These are phyloP conservation scores for Podarcis raffonei DNA, from an alignment of 2,113 vertebrate genomes.

Conservation along the genomic window DNA sequence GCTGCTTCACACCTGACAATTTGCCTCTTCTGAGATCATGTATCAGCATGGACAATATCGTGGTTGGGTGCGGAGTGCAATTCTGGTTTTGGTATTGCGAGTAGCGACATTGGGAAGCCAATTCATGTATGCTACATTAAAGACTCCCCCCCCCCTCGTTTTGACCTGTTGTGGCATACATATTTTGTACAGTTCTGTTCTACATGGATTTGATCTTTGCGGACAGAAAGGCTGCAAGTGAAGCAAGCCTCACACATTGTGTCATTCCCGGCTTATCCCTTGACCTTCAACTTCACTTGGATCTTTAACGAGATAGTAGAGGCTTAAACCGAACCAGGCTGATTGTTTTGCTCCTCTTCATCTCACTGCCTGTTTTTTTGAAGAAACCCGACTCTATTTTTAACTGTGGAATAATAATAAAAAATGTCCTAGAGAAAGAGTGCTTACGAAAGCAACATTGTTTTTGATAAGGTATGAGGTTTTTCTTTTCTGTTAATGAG, in stretches of 20 bases:
- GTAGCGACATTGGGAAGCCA: too few species aligned
- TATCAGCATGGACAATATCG: too few species aligned
- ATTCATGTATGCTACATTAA: too few species aligned
- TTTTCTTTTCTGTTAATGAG: background rate
- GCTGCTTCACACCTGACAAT: too few species aligned
- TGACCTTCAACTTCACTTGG: slow-evolving; percentile 10
- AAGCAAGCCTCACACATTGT: background rate
- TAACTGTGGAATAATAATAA: too few species aligned
- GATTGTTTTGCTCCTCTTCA: slow-evolving; percentile 13
- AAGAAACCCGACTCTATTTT: too few species aligned
- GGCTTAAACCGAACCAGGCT: slow-evolving; percentile 18
- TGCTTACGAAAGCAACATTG: background rate
- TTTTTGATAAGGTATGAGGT: background rate
- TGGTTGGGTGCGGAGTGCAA: too few species aligned
- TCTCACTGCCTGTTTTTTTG: background rate
- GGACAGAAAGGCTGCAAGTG: background rate
- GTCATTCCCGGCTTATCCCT: background rate
- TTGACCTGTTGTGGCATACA: too few species aligned
- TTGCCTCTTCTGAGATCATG: too few species aligned
- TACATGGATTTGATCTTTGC: background rate
- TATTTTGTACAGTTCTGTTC: background rate
- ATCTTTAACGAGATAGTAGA: background rate
- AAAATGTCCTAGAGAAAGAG: too few species aligned
- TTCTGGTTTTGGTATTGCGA: too few species aligned
- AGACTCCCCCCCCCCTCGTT: too few species aligned